Base-by-base conservation (phyloP, 2,888 invertebrate genomes). In the Drosophila imparisetae region DNA sequence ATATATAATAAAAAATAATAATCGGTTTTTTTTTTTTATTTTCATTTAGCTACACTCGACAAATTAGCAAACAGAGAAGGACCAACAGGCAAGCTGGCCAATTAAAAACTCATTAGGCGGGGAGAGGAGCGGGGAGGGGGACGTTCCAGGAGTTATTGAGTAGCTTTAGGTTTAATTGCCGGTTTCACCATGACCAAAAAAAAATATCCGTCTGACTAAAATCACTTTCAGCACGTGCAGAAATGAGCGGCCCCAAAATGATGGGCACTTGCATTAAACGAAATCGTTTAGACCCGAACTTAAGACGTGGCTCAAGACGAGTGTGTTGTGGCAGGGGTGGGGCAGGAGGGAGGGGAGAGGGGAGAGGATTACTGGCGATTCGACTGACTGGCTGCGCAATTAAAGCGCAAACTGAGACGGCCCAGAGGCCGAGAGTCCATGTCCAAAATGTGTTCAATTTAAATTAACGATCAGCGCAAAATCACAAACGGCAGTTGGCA, bases 181-280 rank as follows among this genome's bases (percentile, higher is more conserved):
- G 79, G 85, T 81, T 81, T 53, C 72, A 71, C 76, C 86, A 89
- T 85, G 75, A 74, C 89, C 81, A 86, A 86, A 83, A 83, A 83
- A 32, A 32, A 32, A 32, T 79, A 72, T 74, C 81, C 84, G 70
- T 48, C 69, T 81, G 86, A 70, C 78, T 72, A 60, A 80, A 88
- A 85, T 83, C 89, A 86, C 72, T 81, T 81, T 75, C 70, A 85
- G 85, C 85, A 85, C 89, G 89, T 85, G 84, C 78, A 87, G 45
- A 45, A 45, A 45, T 24, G 45, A 45, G 57, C 42, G 66, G 67
- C 76, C 71, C 82, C 83, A 61, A 86, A 85, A 83, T 89, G 89
- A 89, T 85, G 89, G 85, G 89, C 85, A 85, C 81, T 85, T 89
- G 85, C 86, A 85, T 86, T 85, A 89, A 85, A 83, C 84, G 85